phyloP scores from a whole-genome alignment of 2,797 vertebrate species.

The Lepus oiostolus region DNA sequence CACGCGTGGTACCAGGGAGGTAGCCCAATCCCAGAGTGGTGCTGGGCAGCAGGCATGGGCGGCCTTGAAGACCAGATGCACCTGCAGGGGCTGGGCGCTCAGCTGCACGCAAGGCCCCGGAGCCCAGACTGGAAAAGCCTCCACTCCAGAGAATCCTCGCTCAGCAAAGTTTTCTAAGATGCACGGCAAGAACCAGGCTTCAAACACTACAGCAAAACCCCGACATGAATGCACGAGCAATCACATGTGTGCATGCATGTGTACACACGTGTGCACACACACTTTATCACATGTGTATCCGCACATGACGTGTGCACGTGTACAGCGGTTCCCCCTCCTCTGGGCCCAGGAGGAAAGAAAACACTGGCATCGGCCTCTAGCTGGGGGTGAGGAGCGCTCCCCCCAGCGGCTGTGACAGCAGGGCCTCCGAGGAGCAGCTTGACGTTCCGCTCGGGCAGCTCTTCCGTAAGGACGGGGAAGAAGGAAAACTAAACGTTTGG shows the following conservation, averaged over 20 bases:
- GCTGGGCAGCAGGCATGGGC: rapidly evolving
- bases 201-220: too few relatives aligned
- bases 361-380: neutral
- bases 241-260: too few relatives aligned
- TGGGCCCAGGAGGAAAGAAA: too few relatives aligned
- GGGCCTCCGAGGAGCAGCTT: too few relatives aligned
- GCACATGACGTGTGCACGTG: too few relatives aligned
- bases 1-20: neutral
- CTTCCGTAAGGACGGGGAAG: neutral
- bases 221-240: too few relatives aligned
- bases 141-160: neutral
- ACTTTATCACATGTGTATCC: too few relatives aligned
- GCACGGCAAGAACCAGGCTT: too few relatives aligned
- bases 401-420: too few relatives aligned
- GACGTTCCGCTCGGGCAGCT: neutral
- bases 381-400: neutral
- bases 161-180: neutral
- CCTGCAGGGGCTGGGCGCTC: neutral
- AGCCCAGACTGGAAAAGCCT: neutral
- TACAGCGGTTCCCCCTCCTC: too few relatives aligned
- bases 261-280: too few relatives aligned
- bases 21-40: neutral
- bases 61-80: neutral
- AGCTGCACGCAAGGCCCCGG: neutral
- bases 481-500: rapidly evolving